Conservation (phyloP, 2,888 invertebrate species). For the Piscicola geometra region DNA sequence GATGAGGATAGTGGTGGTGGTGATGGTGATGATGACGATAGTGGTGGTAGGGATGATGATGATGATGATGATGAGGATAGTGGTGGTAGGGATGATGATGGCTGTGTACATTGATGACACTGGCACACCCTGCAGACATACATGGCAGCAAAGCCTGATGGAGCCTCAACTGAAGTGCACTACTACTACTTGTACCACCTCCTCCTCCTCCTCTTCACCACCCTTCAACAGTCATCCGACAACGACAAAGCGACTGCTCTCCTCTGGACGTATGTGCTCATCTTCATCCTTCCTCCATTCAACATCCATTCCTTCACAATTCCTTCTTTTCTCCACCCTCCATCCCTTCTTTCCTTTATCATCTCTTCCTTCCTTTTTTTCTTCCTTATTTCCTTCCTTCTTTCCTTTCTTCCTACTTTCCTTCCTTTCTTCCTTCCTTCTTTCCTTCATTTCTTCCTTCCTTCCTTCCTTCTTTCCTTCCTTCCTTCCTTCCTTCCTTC, state of each 20-base stretch:
- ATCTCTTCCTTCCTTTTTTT: too few relatives aligned
- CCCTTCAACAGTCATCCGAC: not conserved
- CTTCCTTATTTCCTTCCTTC: too few relatives aligned
- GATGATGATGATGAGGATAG: too few relatives aligned
- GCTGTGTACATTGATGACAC: not conserved
- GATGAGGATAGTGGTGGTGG: too few relatives aligned
- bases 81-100: too few relatives aligned
- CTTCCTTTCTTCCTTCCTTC: not conserved
- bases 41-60: too few relatives aligned
- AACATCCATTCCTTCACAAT: not conserved
- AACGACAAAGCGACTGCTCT: not conserved
- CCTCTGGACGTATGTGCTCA: not conserved
- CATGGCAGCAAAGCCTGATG: not conserved
- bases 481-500: not conserved
- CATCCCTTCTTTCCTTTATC: too few relatives aligned
- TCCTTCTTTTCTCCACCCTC: not conserved
- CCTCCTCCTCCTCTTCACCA: not conserved
- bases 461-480: not conserved
- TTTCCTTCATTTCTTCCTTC: not conserved
- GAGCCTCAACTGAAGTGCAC: not conserved
- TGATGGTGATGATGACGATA: too few relatives aligned
- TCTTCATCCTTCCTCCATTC: not conserved
- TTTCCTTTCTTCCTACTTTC: too few relatives aligned
- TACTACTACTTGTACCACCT: not conserved
- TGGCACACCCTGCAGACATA: not conserved